phyloP scores from a whole-genome alignment of 1,140 invertebrate species.

The Nixonia krombeini region DNA sequence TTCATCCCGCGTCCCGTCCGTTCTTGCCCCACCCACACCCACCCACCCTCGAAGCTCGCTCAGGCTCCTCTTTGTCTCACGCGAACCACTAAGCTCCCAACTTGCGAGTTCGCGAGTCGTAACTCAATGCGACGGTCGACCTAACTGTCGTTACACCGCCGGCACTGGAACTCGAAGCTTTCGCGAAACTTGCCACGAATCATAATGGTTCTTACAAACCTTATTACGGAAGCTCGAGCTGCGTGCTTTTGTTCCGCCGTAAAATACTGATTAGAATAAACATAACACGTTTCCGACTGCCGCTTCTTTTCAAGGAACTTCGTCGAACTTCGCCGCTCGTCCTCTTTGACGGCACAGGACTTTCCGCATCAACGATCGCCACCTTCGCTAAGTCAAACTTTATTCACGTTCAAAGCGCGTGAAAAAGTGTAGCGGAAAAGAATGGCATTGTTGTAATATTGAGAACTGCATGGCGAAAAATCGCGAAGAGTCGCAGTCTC shows the following conservation, averaged over 20 bases:
- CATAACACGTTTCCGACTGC: slow-evolving; percentile 21
- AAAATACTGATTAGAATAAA: slow-evolving; percentile 38
- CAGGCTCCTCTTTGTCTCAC: slow-evolving; percentile 9
- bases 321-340: too few relatives aligned
- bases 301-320: too few relatives aligned
- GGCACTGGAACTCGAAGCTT: slow-evolving; percentile 21
- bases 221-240: slow-evolving; percentile 22
- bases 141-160: slow-evolving; percentile 26
- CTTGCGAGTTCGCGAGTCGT: slow-evolving; percentile 38
- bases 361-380: too few relatives aligned
- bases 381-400: too few relatives aligned
- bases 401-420: too few relatives aligned
- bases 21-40: neutral
- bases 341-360: too few relatives aligned
- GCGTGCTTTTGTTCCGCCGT: slow-evolving; percentile 19
- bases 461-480: too few relatives aligned
- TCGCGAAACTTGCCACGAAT: slow-evolving; percentile 32
- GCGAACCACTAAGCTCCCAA: slow-evolving; percentile 24
- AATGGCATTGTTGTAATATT: too few relatives aligned
- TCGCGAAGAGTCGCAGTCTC: too few relatives aligned
- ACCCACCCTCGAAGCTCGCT: too few relatives aligned
- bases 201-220: slow-evolving; percentile 27
- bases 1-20: slow-evolving; percentile 9
- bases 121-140: slow-evolving; percentile 49
- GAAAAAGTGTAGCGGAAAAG: too few relatives aligned